These are phyloP conservation scores for Phocides pigmalion DNA, from an alignment of 1,140 invertebrate genomes.

Conservation along the genomic window DNA sequence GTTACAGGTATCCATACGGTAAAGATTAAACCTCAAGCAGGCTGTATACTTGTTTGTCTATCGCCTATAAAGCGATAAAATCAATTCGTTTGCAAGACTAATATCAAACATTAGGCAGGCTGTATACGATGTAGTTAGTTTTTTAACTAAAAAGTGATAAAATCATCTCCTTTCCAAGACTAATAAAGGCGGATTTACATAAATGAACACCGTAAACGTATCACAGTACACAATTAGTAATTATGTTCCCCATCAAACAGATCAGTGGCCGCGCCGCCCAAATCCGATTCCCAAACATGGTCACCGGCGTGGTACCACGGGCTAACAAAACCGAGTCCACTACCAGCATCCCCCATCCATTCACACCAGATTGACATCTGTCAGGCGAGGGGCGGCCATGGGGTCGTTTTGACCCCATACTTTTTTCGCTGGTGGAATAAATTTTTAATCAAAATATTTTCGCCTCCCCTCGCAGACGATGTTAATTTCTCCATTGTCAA, in stretches of 20 bases:
- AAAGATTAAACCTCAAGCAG: too few species aligned
- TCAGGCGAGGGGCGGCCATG: constrained; percentile 45
- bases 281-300: constrained; percentile 26
- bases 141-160: too few species aligned
- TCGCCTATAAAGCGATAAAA: too few species aligned
- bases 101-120: too few species aligned
- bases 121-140: too few species aligned
- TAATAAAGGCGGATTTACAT: too few species aligned
- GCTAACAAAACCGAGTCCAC: constrained; percentile 32
- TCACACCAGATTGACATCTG: constrained; percentile 74
- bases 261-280: constrained; percentile 11
- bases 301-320: not conserved
- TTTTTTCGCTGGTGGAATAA: constrained; percentile 62
- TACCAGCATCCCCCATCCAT: constrained; percentile 44
- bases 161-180: too few species aligned
- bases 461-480: constrained; percentile 51
- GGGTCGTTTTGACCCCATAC: constrained; percentile 60
- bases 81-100: too few species aligned
- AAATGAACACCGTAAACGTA: constrained; percentile 2
- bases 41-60: too few species aligned
- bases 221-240: constrained; percentile 2
- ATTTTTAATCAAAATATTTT: constrained; percentile 81
- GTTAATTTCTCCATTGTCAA: constrained; percentile 74
- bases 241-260: constrained; percentile 22
- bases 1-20: too few species aligned